Base-by-base conservation (phyloP, 2,797 vertebrate species). In the Otolemur crassicaudatus region DNA sequence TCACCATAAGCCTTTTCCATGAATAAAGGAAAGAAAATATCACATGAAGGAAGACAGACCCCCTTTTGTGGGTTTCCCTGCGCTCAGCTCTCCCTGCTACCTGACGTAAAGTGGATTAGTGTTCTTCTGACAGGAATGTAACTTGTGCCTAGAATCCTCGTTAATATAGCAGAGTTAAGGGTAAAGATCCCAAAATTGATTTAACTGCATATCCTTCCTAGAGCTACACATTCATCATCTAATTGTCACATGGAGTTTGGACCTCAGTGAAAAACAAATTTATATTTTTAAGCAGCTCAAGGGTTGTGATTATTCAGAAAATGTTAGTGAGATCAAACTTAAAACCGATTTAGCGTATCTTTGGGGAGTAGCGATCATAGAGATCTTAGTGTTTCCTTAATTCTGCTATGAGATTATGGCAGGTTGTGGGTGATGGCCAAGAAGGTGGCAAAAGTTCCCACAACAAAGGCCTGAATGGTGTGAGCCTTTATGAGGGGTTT, bases 211-310 rank as follows among this genome's bases (percentile, higher is more conserved):
- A 75, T 80, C 27, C 63, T 87, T 79, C 13, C 58, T 89, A 29
- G 27, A 91, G 34, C 12, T 91, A 40, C 3, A 14, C 31, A 16
- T 49, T 60, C 25, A 53, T 49, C n/a, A 93, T 46, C 31, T 76
- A 72, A 89, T 16, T 79, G 22, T 43, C 22, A 60, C 16, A 58
- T 16, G 46, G 34, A 93, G 0, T 5, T 56, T 85, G 16, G 23
- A 89, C 58, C 82, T 72, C 46, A 37, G 17, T 91, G 22, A 70
- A 61, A 87, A 76, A 61, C 1, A 1, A 81, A 23, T 22, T 81
- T 46, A 67, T 77, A 67, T 77, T 84, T 72, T 60, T 46, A 91
- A 88, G 72, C 81, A 37, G 92, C 8, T 88, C 67, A 80, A 80
- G 80, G 67, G 40, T 83, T 58, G 22, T 37, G 27, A 3, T 60